Base-by-base conservation (phyloP, 2,797 vertebrate genomes). In the Cephalopachus bancanus region DNA sequence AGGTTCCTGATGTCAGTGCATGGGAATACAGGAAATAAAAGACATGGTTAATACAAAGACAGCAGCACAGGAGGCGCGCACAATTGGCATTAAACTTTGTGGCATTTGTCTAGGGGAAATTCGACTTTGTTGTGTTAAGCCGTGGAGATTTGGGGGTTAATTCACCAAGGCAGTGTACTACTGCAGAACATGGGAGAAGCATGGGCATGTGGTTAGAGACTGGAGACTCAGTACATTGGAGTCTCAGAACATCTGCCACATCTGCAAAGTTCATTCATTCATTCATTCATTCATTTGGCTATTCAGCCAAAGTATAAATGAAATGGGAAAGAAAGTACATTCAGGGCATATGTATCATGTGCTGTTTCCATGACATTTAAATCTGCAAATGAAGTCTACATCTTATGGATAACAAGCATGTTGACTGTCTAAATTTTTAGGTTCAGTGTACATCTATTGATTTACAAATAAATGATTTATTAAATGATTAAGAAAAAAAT, bases 161-260 rank as follows among this genome's bases (percentile, higher is more conserved):
- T 12, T 51, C 14, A 0, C 57, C 24, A 0, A 0, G 0, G 10
- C 28, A 10, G 14, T 0, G 26, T 6, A 2, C 51, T 15, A 15
- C 1, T 53, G 16, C 1, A 2, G 53, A 49, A 28, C 62, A 7
- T 37, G 24, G n/a, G 88, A 51, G 20, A 3, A 0, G 17, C 3
- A 0, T 1, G 8, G 60, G 15, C 30, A 24, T 1, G 0, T 4
- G 67, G 55, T 3, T 37, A 1, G 2, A 26, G 4, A 5, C 3
- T 20, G 64, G 30, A 37, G 49, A 64, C 59, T 62, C 49, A n/a
- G 85, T 37, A 37, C 7, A 17, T 14, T 16, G 7, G 12, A 37
- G 37, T 37, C 37, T 37, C 7, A 10, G 17, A 30, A 15, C 85
- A 2, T 30, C 74, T 62, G n/a, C 26, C 4, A 62, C 15, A 28